Base-by-base conservation (phyloP, 2,797 vertebrate species). In the Sciaenops ocellatus region DNA sequence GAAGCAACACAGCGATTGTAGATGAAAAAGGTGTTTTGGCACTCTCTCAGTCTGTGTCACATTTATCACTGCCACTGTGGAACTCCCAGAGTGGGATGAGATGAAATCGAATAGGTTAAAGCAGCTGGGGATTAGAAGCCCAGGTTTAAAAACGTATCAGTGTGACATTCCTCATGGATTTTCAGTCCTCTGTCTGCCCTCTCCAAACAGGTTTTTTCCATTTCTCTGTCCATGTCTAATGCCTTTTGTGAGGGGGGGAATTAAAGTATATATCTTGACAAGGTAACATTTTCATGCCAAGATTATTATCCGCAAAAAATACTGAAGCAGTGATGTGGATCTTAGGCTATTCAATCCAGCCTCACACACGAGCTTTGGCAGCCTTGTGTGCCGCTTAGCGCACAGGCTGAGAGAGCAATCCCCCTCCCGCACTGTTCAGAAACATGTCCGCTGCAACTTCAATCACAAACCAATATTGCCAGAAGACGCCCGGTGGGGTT, bases 131-230 rank as follows among this genome's bases (percentile, higher is more conserved):
- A 73, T 78, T 34, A 66, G 30, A 72, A 30, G 54, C 63, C 63
- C 11, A 5, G 34, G 22, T 52, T 66, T 73, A 52, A 72, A 85
- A 75, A 75, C 5, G 13, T 10, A 70, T 60, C 63, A 66, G 69
- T 73, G 48, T 50, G 60, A 68, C 51, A 68, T 80, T 86, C 41
- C 51, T 70, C 56, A 75, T 78, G 42, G 71, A 77, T 73, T 80
- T 80, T 41, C 47, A 71, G 20, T 60, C 51, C 11, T 51, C 30
- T 48, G 13, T 60, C 22, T 51, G 4, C 18, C 18, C 2, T 26
- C n/a, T 74, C 34, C 56, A 59, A 77, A 68, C 26, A 44, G 47
- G 47, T 13, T 78, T 77, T 38, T 87, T 66, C n/a, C 48, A 59
- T 77, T 46, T 28, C 3, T 78, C 59, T 61, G 42, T 56, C 54